A percentile compares a stretch with the other conserved stretches of the same genome.
Evolutionary conservation across 2,113 vertebrate genomes (phyloP).

Genomic region (Pristiophorus japonicus): DNA sequence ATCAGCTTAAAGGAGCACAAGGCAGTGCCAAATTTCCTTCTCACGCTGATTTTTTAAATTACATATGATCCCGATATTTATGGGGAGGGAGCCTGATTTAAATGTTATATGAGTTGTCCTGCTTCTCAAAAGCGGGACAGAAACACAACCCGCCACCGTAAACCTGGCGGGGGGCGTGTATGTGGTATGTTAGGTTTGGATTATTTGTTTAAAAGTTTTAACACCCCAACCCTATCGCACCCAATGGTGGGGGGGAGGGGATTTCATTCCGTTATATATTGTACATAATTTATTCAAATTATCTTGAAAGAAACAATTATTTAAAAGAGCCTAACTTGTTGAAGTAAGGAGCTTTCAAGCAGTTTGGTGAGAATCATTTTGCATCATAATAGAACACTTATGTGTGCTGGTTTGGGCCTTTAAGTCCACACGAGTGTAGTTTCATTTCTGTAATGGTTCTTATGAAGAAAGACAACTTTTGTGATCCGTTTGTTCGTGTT

Average conservation of each 20-base stretch:
- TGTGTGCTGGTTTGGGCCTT: background rate
- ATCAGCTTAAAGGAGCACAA: background rate
- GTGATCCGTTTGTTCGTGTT: background rate
- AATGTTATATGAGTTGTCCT: too few species aligned
- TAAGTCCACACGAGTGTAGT: background rate
- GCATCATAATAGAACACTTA: background rate
- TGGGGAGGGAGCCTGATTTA: too few species aligned
- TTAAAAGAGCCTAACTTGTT: background rate
- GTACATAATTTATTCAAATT: background rate
- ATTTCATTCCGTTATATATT: background rate
- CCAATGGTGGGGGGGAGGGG: too few species aligned
- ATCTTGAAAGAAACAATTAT: background rate
- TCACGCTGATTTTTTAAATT: background rate
- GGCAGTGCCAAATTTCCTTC: background rate
- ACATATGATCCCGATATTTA: background rate
- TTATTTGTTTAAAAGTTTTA: background rate
- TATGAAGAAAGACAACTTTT: background rate
- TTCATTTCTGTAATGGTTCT: background rate
- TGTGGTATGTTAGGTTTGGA: too few species aligned
- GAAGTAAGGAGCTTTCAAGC: background rate
- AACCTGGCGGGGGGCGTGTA: too few species aligned
- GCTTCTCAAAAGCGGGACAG: too few species aligned
- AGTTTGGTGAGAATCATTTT: conserved; percentile 6
- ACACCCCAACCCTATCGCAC: background rate
- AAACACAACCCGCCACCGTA: too few species aligned